Evolutionary conservation across 2,113 vertebrate genomes (phyloP).

Genomic region (Lagopus leucura): DNA sequence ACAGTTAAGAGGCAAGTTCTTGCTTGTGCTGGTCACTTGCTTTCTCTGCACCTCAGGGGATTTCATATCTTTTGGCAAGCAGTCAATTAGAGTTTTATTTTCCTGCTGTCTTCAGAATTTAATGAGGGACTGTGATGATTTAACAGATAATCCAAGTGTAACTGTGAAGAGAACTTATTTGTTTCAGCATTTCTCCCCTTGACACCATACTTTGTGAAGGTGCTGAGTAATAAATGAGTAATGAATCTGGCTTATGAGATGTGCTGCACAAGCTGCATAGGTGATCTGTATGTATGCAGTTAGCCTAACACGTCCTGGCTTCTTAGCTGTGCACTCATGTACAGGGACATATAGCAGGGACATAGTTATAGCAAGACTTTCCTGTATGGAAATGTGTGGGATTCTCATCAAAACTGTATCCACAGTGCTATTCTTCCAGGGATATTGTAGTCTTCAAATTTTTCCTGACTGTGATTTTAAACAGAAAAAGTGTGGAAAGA

Average conservation of each 20-base stretch:
- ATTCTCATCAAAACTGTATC: background rate
- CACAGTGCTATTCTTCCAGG: background rate
- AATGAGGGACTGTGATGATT: background rate
- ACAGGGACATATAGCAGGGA: background rate
- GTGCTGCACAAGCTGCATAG: rapidly evolving
- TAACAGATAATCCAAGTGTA: background rate
- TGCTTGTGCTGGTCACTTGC: background rate
- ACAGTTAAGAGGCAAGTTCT: background rate
- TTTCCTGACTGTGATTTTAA: background rate
- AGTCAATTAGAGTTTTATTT: background rate
- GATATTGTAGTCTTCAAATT: background rate
- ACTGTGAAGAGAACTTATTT: background rate
- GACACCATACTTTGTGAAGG: background rate
- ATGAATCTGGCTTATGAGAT: no score
- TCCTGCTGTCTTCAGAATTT: background rate
- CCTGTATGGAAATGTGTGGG: background rate
- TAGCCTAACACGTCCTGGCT: background rate
- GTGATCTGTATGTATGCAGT: rapidly evolving
- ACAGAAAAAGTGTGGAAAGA: rapidly evolving
- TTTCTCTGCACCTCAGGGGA: background rate
- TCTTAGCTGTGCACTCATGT: background rate
- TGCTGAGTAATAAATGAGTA: background rate
- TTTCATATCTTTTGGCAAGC: background rate
- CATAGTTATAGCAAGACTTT: background rate
- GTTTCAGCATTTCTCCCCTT: background rate